These are phyloP conservation scores for Condylura cristata DNA, from an alignment of 2,113 vertebrate species.

Conservation along the genomic window DNA sequence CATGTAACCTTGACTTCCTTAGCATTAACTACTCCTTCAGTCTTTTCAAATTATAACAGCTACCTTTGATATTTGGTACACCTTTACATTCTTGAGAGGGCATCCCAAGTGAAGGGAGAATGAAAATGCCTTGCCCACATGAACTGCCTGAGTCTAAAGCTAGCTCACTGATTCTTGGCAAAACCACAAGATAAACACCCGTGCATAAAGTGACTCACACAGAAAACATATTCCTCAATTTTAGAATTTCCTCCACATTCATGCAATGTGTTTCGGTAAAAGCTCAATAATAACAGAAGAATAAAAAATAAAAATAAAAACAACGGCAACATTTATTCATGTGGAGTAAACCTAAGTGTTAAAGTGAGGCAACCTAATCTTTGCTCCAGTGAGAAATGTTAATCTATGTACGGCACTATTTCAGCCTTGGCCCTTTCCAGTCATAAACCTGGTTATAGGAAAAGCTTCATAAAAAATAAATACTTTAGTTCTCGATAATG, in stretches of 20 bases:
- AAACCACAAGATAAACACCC: constrained; percentile 49
- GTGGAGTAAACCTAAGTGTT: background rate
- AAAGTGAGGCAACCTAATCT: constrained; percentile 50
- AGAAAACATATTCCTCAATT: constrained; percentile 35
- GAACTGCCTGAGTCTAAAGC: background rate
- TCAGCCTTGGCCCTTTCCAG: constrained; percentile 74
- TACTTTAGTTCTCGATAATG: constrained; percentile 81
- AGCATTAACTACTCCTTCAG: background rate
- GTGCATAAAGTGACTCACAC: background rate
- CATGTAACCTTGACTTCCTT: background rate
- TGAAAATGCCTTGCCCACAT: background rate
- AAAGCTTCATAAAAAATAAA: constrained; percentile 82
- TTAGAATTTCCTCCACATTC: constrained; percentile 32
- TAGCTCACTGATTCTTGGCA: constrained; percentile 11
- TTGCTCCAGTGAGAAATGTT: constrained; percentile 70
- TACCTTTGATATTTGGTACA: background rate
- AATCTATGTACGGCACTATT: constrained; percentile 50
- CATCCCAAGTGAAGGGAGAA: background rate
- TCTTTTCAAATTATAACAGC: constrained; percentile 39
- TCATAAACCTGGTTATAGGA: constrained; percentile 80
- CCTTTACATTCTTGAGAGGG: background rate
- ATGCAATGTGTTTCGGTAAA: constrained; percentile 14
- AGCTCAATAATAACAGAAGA: constrained; percentile 14
- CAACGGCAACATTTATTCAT: background rate
- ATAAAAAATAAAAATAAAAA: constrained; percentile 59